These are phyloP conservation scores for Sorex maritimensis DNA, from an alignment of 2,797 vertebrate species.

Conservation along the genomic window DNA sequence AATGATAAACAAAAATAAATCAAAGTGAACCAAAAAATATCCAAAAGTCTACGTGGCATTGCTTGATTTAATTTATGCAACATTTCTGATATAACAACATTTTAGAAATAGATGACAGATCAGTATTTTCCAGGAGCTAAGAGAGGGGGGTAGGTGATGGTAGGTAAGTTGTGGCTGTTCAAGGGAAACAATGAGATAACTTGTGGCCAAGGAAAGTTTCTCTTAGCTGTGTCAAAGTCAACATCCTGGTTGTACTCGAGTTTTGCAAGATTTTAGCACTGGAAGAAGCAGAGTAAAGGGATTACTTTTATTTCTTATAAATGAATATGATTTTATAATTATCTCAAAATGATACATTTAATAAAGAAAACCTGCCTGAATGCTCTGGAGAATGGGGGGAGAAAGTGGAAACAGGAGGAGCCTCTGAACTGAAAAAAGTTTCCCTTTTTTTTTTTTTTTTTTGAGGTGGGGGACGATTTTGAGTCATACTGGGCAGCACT, in stretches of 20 bases:
- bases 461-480: no score
- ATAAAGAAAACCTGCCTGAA: background rate
- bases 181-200: background rate
- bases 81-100: conserved; percentile 21
- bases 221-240: background rate
- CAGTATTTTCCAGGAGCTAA: background rate
- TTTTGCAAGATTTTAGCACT: conserved; percentile 9
- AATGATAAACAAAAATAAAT: conserved; percentile 2
- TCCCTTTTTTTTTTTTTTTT: no score
- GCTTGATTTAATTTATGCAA: background rate
- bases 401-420: background rate
- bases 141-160: background rate
- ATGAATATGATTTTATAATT: conserved; percentile 1
- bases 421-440: background rate
- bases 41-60: background rate
- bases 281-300: background rate
- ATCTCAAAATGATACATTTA: conserved; percentile 36
- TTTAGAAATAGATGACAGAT: conserved; percentile 7
- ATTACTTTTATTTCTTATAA: conserved; percentile 22
- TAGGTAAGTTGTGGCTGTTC: background rate
- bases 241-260: background rate
- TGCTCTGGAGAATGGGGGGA: background rate
- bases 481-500: no score
- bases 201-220: background rate
- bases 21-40: background rate